Conservation (phyloP, 2,113 vertebrate genomes). For the Oreocharis arfaki region DNA sequence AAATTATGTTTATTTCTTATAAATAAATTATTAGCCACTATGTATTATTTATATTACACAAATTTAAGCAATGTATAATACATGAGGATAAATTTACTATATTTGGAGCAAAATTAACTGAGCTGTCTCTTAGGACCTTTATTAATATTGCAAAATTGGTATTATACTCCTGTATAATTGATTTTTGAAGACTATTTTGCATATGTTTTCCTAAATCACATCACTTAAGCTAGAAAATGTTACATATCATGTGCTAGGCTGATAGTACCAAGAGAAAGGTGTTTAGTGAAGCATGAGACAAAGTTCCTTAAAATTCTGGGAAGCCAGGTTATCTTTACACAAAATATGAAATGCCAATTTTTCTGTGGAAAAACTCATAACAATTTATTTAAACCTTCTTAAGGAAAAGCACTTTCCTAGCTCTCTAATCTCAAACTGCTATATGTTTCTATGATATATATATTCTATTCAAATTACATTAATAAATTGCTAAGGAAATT, state of each 20-base stretch:
- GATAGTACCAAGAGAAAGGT: not conserved
- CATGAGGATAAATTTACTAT: constrained; percentile 71
- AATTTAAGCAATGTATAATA: constrained; percentile 75
- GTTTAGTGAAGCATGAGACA: not conserved
- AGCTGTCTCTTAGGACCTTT: constrained; percentile 62
- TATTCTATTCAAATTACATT: not conserved
- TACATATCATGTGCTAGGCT: not conserved
- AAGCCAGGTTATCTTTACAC: not conserved
- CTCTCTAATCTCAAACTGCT: not conserved
- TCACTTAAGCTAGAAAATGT: constrained; percentile 28
- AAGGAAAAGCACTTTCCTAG: not conserved
- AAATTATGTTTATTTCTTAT: constrained; percentile 66
- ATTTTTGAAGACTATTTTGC: constrained; percentile 66
- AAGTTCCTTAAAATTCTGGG: not conserved
- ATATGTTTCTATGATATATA: not conserved
- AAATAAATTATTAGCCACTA: constrained; percentile 68
- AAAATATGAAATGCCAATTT: not conserved
- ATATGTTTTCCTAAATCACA: constrained; percentile 56
- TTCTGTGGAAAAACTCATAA: not conserved
- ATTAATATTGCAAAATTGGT: constrained; percentile 73
- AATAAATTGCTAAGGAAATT: not conserved
- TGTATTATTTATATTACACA: constrained; percentile 75
- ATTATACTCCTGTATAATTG: constrained; percentile 70
- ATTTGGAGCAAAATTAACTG: constrained; percentile 73
- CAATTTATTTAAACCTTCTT: not conserved